These are phyloP conservation scores for Eulithis testata DNA, from an alignment of 2,888 invertebrate species.

Conservation along the genomic window DNA sequence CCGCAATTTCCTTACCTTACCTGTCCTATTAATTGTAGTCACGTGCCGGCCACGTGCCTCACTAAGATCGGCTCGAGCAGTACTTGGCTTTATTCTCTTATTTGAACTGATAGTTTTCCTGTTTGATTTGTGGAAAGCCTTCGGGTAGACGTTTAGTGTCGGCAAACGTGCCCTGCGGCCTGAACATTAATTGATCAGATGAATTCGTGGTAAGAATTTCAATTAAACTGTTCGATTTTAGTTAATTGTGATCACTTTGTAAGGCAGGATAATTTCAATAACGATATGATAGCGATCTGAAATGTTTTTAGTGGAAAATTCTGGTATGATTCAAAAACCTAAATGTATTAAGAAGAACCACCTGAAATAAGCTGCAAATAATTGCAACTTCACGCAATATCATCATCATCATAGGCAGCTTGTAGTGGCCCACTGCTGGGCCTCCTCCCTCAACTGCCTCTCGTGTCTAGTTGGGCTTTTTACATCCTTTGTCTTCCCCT, in stretches of 20 bases:
- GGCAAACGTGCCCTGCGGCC: slow-evolving; percentile 20
- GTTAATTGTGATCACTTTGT: neutral
- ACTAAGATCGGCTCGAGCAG: slow-evolving; percentile 46
- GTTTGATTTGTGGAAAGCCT: slow-evolving; percentile 41
- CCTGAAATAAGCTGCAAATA: too few relatives aligned
- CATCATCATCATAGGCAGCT: too few relatives aligned
- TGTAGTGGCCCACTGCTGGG: too few relatives aligned
- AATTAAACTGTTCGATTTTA: neutral
- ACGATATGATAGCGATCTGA: too few relatives aligned
- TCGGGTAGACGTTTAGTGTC: slow-evolving; percentile 27
- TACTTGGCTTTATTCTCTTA: slow-evolving; percentile 50
- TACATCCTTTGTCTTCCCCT: too few relatives aligned
- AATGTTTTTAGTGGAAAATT: too few relatives aligned
- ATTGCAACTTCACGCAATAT: too few relatives aligned
- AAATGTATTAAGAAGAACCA: too few relatives aligned
- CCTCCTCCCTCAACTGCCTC: too few relatives aligned
- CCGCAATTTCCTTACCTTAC: slow-evolving; percentile 67
- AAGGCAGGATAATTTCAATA: neutral
- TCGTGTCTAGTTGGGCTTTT: too few relatives aligned
- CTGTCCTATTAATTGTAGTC: slow-evolving; percentile 72
- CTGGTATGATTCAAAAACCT: too few relatives aligned
- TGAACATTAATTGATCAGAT: slow-evolving; percentile 11
- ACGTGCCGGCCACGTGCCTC: slow-evolving; percentile 61
- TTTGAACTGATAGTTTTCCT: slow-evolving; percentile 42
- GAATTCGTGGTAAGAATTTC: slow-evolving; percentile 8